Percentiles rank a stretch among this genome's conserved stretches.
phyloP scores from a whole-genome alignment of 2,888 invertebrate species.

The Perdita meconis region DNA sequence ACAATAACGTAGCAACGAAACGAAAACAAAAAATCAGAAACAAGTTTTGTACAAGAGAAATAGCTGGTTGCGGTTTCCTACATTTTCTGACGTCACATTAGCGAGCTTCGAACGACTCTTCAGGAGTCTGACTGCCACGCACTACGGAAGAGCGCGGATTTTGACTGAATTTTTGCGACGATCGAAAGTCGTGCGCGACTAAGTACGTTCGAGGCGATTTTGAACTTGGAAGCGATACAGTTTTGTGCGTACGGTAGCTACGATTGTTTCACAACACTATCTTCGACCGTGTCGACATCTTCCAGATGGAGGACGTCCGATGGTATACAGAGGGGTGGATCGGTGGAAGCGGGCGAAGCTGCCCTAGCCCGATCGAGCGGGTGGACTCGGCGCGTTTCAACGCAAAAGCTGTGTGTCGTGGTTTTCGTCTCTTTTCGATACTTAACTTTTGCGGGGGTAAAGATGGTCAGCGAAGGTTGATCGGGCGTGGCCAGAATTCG shows the following conservation, averaged over 20 bases:
- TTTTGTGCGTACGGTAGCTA: slow-evolving; percentile 44
- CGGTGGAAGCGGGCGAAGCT: slow-evolving; percentile 29
- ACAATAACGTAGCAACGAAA: background rate
- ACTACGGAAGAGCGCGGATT: too few species aligned
- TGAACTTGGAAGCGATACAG: background rate
- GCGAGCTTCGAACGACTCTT: background rate
- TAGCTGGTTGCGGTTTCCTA: background rate
- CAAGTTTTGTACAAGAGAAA: background rate
- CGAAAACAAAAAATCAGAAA: background rate
- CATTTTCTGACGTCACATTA: background rate
- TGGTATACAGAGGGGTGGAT: background rate
- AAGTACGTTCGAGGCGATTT: background rate
- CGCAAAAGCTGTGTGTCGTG: background rate
- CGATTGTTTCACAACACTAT: background rate
- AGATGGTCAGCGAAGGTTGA: background rate
- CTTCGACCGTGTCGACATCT: slow-evolving; percentile 9
- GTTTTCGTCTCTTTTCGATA: too few species aligned
- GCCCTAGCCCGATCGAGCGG: slow-evolving; percentile 31
- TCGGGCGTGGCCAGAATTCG: background rate
- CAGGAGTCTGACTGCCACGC: background rate
- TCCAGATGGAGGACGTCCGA: background rate
- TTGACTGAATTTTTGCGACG: too few species aligned
- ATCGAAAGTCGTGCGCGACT: too few species aligned
- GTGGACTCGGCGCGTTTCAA: slow-evolving; percentile 7
- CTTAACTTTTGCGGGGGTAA: background rate